These are phyloP conservation scores for Nycticebus coucang DNA, from an alignment of 2,113 vertebrate genomes.

Conservation along the genomic window DNA sequence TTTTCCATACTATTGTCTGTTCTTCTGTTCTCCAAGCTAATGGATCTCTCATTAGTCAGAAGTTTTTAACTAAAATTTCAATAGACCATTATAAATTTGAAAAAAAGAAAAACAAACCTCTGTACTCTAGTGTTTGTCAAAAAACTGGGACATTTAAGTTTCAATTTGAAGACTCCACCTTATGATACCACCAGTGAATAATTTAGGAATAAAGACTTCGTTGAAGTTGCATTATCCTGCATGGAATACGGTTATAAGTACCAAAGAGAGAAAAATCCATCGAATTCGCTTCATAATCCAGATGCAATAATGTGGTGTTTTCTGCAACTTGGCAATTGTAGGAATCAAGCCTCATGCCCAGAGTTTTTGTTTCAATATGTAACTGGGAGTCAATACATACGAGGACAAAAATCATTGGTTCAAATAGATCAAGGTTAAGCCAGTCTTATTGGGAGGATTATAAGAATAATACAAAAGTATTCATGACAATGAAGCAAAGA, in stretches of 20 bases:
- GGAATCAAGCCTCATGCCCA: neutral
- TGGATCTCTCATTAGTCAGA: neutral
- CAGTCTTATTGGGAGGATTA: neutral
- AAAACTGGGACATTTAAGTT: neutral
- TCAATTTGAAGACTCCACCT: neutral
- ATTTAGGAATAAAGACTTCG: neutral
- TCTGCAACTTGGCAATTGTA: neutral
- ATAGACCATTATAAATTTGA: neutral
- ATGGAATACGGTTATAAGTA: neutral
- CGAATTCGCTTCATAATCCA: neutral
- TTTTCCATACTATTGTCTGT: neutral
- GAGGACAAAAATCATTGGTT: neutral
- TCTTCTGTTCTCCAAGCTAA: slow-evolving; percentile 24
- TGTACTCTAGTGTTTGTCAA: slow-evolving; percentile 4
- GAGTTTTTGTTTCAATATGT: neutral
- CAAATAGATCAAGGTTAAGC: neutral
- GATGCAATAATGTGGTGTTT: neutral
- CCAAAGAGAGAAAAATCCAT: neutral
- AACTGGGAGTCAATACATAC: neutral
- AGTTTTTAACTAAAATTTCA: slow-evolving; percentile 40
- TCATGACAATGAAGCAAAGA: neutral
- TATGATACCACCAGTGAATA: neutral
- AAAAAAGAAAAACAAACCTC: neutral
- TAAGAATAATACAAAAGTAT: neutral
- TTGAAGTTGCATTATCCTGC: neutral